Evolutionary conservation across 2,113 vertebrate genomes (phyloP), one percentile per base, ranked within the genome.

Genomic region (Maccullochella peelii): DNA sequence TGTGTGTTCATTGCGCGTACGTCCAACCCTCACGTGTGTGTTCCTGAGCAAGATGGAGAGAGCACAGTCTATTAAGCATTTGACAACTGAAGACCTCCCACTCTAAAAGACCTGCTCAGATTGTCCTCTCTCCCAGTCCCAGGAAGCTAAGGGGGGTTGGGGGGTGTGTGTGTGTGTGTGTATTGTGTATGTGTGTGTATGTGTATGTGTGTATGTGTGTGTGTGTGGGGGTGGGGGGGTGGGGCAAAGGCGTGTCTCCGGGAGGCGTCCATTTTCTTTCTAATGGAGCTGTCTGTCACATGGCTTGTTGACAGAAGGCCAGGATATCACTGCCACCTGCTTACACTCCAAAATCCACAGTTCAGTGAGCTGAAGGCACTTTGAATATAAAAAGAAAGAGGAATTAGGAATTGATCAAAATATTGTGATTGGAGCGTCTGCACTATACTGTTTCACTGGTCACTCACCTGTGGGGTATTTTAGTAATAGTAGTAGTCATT

Each of bases 71-170:
- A 94, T 94, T 94, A 94, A 94, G 91, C 80, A 54, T 91, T 88
- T 94, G 93, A 94, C 93, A 94, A 92, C 77, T 92, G 90, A 92
- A 91, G 93, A 93, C 94, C 94, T 95, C 94, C 94, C 88, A 94
- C 92, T 92, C 86, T 73, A 88, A 90, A 88, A 88, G 84, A 89
- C 87, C 83, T 86, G 85, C 89, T 94, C 82, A 72, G 72, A 91
- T 93, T 93, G 88, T 92, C 72, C 62, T 68, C 83, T 85, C 57
- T 80, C 76, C 89, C 77, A 90, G 59, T 88, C 88, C 83, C 75
- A 85, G 83, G 87, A 91, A 92, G 91, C 87, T 50, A 47, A 82
- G 74, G 66, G 66, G 47, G 23, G n/a, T n/a, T n/a, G n/a, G n/a
- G n/a, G n/a, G n/a, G n/a, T n/a, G n/a, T n/a, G n/a, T n/a, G n/a